Conservation (phyloP, 2,888 invertebrate genomes). For the Dolomedes plantarius region DNA sequence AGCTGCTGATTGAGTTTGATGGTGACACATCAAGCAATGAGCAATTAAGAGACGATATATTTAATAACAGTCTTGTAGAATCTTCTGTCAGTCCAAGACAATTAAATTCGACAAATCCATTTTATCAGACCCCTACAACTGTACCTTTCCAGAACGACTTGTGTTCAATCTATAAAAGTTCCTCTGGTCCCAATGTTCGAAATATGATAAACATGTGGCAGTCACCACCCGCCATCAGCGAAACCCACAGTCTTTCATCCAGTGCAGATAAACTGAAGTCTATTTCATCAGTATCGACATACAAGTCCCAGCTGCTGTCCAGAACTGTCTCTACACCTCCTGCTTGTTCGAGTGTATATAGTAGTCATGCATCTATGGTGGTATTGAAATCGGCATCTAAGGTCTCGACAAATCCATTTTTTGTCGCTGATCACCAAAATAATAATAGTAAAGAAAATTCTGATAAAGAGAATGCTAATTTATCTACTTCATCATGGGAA, state of each 20-base stretch:
- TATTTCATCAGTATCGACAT: not conserved
- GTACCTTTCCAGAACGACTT: not conserved
- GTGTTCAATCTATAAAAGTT: constrained; percentile 30
- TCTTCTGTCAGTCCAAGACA: not conserved
- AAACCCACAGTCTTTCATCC: constrained; percentile 23
- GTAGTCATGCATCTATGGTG: constrained; percentile 21
- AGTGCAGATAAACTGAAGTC: constrained; percentile 47
- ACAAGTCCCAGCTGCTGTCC: constrained; percentile 34
- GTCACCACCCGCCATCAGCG: not conserved
- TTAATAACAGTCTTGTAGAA: not conserved
- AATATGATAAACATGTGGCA: constrained; percentile 62
- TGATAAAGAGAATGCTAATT: not conserved
- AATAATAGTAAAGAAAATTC: constrained; percentile 25
- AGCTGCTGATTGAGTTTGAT: constrained; percentile 47
- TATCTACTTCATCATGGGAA: constrained; percentile 50
- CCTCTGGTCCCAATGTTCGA: constrained; percentile 51
- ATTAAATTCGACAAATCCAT: constrained; percentile 44
- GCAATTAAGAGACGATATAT: constrained; percentile 5
- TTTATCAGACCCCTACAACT: not conserved
- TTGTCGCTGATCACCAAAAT: constrained; percentile 56
- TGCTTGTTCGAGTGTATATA: constrained; percentile 21
- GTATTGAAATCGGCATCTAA: constrained; percentile 41
- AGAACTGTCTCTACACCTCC: constrained; percentile 55
- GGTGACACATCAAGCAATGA: constrained; percentile 11
- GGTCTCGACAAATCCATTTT: constrained; percentile 59